Percentiles rank a stretch among this genome's conserved stretches.
phyloP scores from a whole-genome alignment of 2,113 vertebrate species.

The Mastomys natalensis region DNA sequence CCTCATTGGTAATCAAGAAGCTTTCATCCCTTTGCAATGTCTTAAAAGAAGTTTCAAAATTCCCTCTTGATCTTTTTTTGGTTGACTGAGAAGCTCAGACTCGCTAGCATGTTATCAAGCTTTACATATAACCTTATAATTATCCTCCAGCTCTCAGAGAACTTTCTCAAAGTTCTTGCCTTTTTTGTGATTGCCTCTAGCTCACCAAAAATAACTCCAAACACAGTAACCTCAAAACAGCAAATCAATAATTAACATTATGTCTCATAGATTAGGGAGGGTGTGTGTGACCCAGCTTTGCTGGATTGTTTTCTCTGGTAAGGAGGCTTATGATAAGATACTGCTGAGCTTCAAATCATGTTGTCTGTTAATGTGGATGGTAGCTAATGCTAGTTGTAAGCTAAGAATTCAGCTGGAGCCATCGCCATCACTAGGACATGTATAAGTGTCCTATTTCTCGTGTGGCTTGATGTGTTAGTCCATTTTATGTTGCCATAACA shows the following conservation, averaged over 20 bases:
- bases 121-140: slow-evolving; percentile 65
- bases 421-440: background rate
- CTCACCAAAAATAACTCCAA: slow-evolving; percentile 12
- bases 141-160: slow-evolving; percentile 44
- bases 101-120: slow-evolving; percentile 16
- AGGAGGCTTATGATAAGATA: background rate
- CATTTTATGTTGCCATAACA: background rate
- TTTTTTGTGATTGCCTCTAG: background rate
- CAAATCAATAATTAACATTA: slow-evolving; percentile 34
- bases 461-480: background rate
- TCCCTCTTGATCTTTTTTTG: slow-evolving; percentile 66
- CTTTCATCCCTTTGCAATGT: slow-evolving; percentile 33
- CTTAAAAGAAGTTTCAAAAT: slow-evolving; percentile 68
- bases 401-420: background rate
- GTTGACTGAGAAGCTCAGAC: slow-evolving; percentile 48
- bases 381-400: background rate
- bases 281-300: background rate
- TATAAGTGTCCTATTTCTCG: background rate
- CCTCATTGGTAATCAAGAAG: slow-evolving; percentile 52
- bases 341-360: background rate
- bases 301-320: background rate
- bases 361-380: background rate
- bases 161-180: slow-evolving; percentile 57
- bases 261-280: background rate
- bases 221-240: slow-evolving; percentile 26